These are phyloP conservation scores for Isichthys henryi DNA, from an alignment of 2,113 vertebrate genomes.

Conservation along the genomic window DNA sequence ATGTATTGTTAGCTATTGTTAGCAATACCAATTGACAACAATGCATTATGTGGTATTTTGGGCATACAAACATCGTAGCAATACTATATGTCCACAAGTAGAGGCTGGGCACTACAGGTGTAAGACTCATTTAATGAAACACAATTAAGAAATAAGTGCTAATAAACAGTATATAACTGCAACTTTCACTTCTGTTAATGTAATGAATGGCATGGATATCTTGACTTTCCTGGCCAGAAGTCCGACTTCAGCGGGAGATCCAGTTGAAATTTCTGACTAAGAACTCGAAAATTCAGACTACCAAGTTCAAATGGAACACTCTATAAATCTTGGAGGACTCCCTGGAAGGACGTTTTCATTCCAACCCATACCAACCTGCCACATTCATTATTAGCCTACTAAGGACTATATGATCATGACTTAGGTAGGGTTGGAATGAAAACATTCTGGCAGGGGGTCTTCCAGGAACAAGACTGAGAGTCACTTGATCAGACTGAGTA, in stretches of 20 bases:
- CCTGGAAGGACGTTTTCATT: neutral
- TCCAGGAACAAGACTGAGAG: neutral
- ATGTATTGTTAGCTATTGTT: neutral
- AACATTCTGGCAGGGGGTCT: neutral
- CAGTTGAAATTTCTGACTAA: neutral
- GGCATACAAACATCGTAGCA: neutral
- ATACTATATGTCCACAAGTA: neutral
- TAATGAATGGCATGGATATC: neutral
- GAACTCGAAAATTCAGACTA: neutral
- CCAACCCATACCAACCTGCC: neutral
- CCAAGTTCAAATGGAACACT: neutral
- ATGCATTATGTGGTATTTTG: neutral
- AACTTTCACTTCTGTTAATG: neutral
- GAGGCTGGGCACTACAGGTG: neutral
- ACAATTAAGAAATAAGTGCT: neutral
- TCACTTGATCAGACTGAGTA: neutral
- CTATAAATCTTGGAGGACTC: neutral
- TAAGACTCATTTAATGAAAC: neutral
- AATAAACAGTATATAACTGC: neutral
- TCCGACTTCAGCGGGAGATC: neutral
- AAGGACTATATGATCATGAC: neutral
- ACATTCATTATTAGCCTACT: neutral
- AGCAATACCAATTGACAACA: neutral
- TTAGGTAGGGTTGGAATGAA: neutral
- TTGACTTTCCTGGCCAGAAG: neutral